Percentiles rank a stretch among this genome's conserved stretches.
phyloP scores from a whole-genome alignment of 2,888 invertebrate genomes.

The Volucella inflata region DNA sequence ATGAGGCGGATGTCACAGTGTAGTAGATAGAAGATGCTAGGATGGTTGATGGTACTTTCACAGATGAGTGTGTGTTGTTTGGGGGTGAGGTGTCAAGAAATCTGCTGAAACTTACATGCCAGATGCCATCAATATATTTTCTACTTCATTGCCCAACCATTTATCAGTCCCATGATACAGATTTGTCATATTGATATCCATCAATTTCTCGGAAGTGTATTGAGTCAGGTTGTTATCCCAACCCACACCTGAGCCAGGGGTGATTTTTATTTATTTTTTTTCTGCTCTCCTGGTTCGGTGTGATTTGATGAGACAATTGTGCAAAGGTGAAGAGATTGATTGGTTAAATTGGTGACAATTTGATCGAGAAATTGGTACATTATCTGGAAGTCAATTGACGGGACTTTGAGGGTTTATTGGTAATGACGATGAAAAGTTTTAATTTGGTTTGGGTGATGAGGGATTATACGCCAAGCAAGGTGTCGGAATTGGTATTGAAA shows the following conservation, averaged over 20 bases:
- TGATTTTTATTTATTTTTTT: background rate
- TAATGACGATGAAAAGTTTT: no score
- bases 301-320: no score
- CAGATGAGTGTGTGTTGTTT: conserved; percentile 27
- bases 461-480: no score
- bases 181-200: conserved; percentile 72
- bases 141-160: conserved; percentile 65
- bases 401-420: no score
- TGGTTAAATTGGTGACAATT: background rate
- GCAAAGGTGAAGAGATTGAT: background rate
- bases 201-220: conserved; percentile 53
- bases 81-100: conserved; percentile 3
- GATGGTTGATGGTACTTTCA: conserved; percentile 3
- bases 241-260: background rate
- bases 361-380: no score
- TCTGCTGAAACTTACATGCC: conserved; percentile 53
- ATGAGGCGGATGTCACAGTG: conserved; percentile 42
- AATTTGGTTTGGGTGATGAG: no score
- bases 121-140: conserved; percentile 71
- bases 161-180: conserved; percentile 58
- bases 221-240: conserved; percentile 7
- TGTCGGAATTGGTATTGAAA: no score
- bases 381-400: no score
- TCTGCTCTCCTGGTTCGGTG: background rate
- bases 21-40: conserved; percentile 13